Conservation (phyloP, 1,140 invertebrate species). For the Plectrocnemia conspersa region DNA sequence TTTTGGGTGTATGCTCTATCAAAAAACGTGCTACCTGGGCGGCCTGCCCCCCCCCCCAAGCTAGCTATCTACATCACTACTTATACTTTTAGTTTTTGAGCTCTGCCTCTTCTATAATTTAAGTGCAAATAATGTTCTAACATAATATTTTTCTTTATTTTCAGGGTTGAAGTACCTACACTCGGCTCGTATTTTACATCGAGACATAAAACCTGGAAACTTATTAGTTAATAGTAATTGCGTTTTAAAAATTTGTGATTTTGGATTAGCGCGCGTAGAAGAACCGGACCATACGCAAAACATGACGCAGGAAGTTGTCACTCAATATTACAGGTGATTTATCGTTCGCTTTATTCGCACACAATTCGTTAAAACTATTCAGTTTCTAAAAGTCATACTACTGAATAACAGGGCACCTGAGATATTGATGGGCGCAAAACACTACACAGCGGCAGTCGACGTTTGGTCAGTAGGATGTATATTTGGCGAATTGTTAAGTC, state of each 20-base stretch:
- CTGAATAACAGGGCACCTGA: constrained; percentile 92
- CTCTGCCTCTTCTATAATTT: background rate
- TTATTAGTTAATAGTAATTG: constrained; percentile 98
- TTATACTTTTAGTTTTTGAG: too few relatives aligned
- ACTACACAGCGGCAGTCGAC: constrained; percentile 95
- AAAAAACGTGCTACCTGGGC: too few relatives aligned
- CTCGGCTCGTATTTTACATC: constrained; percentile 93
- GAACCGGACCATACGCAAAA: constrained; percentile 86
- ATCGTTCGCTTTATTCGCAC: background rate
- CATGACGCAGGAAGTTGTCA: constrained; percentile 99
- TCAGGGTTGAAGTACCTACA: constrained; percentile 96
- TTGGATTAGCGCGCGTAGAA: constrained; percentile 88
- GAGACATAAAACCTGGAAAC: constrained; percentile 99
- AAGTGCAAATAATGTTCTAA: background rate
- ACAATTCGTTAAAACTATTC: too few relatives aligned
- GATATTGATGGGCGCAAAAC: constrained; percentile 95
- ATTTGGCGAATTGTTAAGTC: constrained; percentile 91
- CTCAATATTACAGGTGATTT: constrained; percentile 88
- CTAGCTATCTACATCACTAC: too few relatives aligned
- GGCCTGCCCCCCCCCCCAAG: too few relatives aligned
- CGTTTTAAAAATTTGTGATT: constrained; percentile 98
- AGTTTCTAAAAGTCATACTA: too few relatives aligned
- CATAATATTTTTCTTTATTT: constrained; percentile 39
- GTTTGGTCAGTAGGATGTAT: constrained; percentile 99
- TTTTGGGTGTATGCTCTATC: too few relatives aligned